Evolutionary conservation across 2,888 invertebrate species (phyloP).

Genomic region (Eumerus sabulonum): DNA sequence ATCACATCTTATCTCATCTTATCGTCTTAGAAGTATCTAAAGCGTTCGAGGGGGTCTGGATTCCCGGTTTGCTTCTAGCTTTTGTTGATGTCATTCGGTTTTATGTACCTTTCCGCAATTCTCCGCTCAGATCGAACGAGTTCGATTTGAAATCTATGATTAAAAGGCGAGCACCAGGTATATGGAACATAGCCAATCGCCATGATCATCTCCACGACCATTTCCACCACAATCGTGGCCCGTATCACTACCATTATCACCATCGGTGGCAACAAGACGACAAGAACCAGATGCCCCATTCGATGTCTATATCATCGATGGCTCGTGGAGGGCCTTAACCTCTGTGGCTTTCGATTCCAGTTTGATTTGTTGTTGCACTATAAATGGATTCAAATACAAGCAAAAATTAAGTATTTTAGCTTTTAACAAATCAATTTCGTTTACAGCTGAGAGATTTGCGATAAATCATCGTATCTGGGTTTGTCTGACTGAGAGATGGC

Average conservation of each 20-base stretch:
- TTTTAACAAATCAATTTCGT: too few species aligned
- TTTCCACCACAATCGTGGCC: too few species aligned
- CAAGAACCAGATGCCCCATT: too few species aligned
- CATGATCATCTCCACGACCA: too few species aligned
- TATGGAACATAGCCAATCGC: background rate
- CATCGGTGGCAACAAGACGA: too few species aligned
- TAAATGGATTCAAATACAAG: background rate
- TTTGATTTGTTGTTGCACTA: background rate
- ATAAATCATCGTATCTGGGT: conserved; percentile 33
- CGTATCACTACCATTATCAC: too few species aligned
- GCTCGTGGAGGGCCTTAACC: conserved; percentile 57
- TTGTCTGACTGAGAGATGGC: conserved; percentile 11
- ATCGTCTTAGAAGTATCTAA: too few species aligned
- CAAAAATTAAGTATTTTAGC: too few species aligned
- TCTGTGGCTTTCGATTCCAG: conserved; percentile 2
- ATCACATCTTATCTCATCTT: conserved; percentile 5
- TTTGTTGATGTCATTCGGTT: conserved; percentile 7
- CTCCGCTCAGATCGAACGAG: conserved; percentile 13
- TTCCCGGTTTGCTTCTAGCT: conserved; percentile 18
- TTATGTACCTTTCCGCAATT: conserved; percentile 6
- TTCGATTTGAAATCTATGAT: conserved; percentile 53
- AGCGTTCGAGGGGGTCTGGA: too few species aligned
- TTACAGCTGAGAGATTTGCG: conserved; percentile 7
- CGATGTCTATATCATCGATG: conserved; percentile 4
- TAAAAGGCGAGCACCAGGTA: conserved; percentile 53